Base-by-base conservation (phyloP, 1,140 invertebrate genomes). In the Chrysopa pallens region DNA sequence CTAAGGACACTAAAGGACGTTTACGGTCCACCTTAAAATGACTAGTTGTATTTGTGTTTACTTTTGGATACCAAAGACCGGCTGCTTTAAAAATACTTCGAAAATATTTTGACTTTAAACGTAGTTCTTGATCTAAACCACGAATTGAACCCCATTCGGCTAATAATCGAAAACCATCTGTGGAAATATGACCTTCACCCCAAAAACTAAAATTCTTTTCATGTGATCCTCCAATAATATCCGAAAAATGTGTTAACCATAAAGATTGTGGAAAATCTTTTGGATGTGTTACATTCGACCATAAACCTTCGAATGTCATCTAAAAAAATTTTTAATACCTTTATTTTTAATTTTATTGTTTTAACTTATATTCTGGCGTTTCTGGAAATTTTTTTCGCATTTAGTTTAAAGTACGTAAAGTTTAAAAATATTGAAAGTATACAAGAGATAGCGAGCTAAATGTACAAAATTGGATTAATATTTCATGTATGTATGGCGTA, bases 191-290 rank as follows among this genome's bases (percentile, higher is more conserved):
- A 27, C 91, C 90, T 53, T 90, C 84, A 8, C 87, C 82, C 94
- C 94, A 99, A 53, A 98, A 88, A 8, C 76, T 74, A 57, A 92
- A 98, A 54, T 88, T 84, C 1, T 73, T 70, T 37, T 80, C 81
- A 56, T 99, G 96, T 0, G 87, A 85, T 6, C 91, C 94, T 0
- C 95, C 96, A 49, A 99, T 88, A 17, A 98, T 74, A 62, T 98
- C 94, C 8, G 92, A 97, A 66, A 98, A 99, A 61, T 98, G 94
- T 0, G 93, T 91, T 47, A 96, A 63, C 80, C 85, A 91, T 13
- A 75, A 57, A 8, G 82, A 79, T 50, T 80, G 77, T 6, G 95
- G 96, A 63, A 88, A 99, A 59, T 97, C 87, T 65, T 91, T 96
- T 0, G 95, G 94, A 62, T 99, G 96, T 0, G 92, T 97, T 52